Evolutionary conservation across 2,797 vertebrate species (phyloP).

Genomic region (Nannoperca australis): DNA sequence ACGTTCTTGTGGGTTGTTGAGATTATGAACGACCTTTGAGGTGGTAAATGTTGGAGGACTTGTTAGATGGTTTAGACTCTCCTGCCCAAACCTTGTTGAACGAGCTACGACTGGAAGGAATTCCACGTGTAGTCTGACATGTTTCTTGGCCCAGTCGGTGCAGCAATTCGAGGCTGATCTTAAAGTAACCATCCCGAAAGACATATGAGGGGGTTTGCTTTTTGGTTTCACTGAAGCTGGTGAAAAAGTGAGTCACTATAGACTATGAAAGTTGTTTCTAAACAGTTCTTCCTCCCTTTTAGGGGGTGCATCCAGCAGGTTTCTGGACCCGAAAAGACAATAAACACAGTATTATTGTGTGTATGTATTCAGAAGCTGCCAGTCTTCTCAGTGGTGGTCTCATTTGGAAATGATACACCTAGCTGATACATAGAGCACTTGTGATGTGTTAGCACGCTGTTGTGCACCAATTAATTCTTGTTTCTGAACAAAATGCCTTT

Average conservation of each 20-base stretch:
- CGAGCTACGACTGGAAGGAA: not conserved
- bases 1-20: too few relatives aligned
- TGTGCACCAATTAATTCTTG: constrained; percentile 44
- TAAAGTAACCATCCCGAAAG: not conserved
- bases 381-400: not conserved
- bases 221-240: not conserved
- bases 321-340: not conserved
- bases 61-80: not conserved
- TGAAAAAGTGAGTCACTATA: not conserved
- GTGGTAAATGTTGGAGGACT: too few relatives aligned
- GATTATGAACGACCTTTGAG: too few relatives aligned
- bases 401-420: constrained; percentile 10
- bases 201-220: not conserved
- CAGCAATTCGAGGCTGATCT: not conserved
- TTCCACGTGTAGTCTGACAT: not conserved
- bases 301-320: not conserved
- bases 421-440: constrained; percentile 11
- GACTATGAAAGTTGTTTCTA: not conserved
- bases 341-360: not conserved
- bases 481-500: constrained; percentile 31
- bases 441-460: not conserved
- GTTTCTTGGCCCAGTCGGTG: not conserved
- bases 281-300: not conserved
- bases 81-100: not conserved
- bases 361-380: not conserved